These are phyloP conservation scores for Lasioglossum morio DNA, from an alignment of 2,888 invertebrate species.

Conservation along the genomic window DNA sequence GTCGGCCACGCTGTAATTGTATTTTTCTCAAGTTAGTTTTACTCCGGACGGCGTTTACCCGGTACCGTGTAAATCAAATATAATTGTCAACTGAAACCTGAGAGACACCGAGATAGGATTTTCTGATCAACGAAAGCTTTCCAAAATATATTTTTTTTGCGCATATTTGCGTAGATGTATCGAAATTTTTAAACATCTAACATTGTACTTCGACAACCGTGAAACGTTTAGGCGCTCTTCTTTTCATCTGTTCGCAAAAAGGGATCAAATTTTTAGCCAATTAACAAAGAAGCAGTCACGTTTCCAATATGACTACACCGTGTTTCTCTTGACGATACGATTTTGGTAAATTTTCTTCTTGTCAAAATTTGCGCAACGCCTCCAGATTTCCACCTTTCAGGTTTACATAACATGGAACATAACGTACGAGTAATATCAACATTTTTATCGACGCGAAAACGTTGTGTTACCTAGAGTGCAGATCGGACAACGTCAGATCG, in stretches of 20 bases:
- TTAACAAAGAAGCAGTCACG: neutral
- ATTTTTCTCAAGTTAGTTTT: slow-evolving; percentile 16
- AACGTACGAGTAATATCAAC: neutral
- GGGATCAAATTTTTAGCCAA: slow-evolving; percentile 40
- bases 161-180: slow-evolving; percentile 29
- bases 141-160: slow-evolving; percentile 31
- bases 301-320: neutral
- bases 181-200: slow-evolving; percentile 39
- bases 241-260: slow-evolving; percentile 49
- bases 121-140: slow-evolving; percentile 40
- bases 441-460: neutral
- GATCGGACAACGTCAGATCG: slow-evolving; percentile 93
- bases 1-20: slow-evolving; percentile 92
- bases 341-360: neutral
- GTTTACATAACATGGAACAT: slow-evolving; percentile 11
- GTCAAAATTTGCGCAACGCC: neutral
- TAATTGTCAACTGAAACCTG: slow-evolving; percentile 54
- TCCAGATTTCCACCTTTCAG: slow-evolving; percentile 12
- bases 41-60: neutral
- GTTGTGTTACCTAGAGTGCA: slow-evolving; percentile 91
- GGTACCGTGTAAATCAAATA: slow-evolving; percentile 25
- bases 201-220: slow-evolving; percentile 43
- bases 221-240: slow-evolving; percentile 46
- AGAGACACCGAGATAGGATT: slow-evolving; percentile 45
- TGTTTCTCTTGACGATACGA: slow-evolving; percentile 5